Conservation (phyloP, 2,888 invertebrate genomes). For the Phyto melanocephala region DNA sequence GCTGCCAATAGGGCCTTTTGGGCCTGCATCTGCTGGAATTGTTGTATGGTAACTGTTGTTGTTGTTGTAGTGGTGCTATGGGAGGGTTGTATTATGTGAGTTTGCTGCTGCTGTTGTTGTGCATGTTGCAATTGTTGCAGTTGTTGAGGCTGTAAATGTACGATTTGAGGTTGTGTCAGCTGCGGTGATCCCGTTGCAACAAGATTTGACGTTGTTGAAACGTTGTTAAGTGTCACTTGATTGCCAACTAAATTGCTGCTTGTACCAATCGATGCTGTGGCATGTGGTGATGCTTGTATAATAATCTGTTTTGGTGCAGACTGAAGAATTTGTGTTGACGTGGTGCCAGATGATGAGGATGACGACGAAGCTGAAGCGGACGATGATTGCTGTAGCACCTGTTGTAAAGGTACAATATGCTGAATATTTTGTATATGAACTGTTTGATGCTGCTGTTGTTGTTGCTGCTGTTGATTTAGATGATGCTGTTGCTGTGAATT, state of each 20-base stretch:
- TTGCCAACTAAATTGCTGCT: conserved; percentile 26
- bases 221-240: conserved; percentile 49
- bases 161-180: conserved; percentile 66
- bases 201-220: conserved; percentile 43
- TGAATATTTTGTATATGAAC: conserved; percentile 75
- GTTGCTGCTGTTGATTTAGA: conserved; percentile 67
- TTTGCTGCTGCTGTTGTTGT: conserved; percentile 59
- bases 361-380: conserved; percentile 47
- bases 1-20: conserved; percentile 70
- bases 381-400: conserved; percentile 54
- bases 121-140: conserved; percentile 66
- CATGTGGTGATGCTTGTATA: conserved; percentile 66
- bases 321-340: conserved; percentile 65
- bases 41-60: conserved; percentile 76
- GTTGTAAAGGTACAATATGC: conserved; percentile 68
- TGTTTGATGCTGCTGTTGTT: conserved; percentile 72
- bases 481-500: conserved; percentile 70
- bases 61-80: conserved; percentile 65
- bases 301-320: conserved; percentile 73
- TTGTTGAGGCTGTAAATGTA: conserved; percentile 66
- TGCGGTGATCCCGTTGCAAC: conserved; percentile 57
- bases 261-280: conserved; percentile 21
- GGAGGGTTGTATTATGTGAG: conserved; percentile 48
- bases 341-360: conserved; percentile 44
- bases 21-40: conserved; percentile 76